Evolutionary conservation across 2,888 invertebrate genomes (phyloP), one percentile per base, ranked within the genome.

Genomic region (Epinotia demarniana): DNA sequence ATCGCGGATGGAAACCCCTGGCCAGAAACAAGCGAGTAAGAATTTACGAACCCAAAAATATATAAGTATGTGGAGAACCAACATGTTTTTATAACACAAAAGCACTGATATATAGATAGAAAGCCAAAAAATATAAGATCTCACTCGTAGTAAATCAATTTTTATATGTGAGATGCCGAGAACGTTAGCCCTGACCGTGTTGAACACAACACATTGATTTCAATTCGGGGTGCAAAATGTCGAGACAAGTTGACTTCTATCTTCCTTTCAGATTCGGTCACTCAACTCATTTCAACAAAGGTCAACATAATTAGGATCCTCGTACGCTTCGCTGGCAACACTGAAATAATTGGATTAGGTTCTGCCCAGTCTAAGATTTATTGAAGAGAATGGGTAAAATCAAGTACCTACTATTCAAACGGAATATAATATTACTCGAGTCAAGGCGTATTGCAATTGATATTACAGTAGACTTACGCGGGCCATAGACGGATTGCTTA

Each of bases 181-280:
- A 1, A 39, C 8, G 8, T 39, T 39, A 39, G 9, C 8, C 8
- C 2, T 27, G 23, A 27, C 2, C 33, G 33, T 33, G 6, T 8
- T 9, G 2, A 1, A 49, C 49, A 0, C 13, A 49, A 16, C n/a
- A n/a, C 16, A n/a, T 53, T 4, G n/a, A n/a, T 53, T 16, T 27
- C 13, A 60, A 61, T 9, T n/a, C 39, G 16, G 27, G 16, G 8
- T 27, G 60, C 27, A 13, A 27, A 16, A 27, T 27, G 16, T 16
- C 13, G 16, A 53, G n/a, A 8, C 6, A n/a, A n/a, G n/a, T 53
- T 53, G 13, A 53, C 53, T 53, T n/a, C 16, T 53, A n/a, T 53
- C 53, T 53, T 53, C 53, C 53, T 53, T 53, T n/a, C n/a, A 53
- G 16, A 53, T 53, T 53, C 53, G 60, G 60, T 60, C 60, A 27